Conservation (phyloP, 2,888 invertebrate species). For the Invenusta paracnida region DNA sequence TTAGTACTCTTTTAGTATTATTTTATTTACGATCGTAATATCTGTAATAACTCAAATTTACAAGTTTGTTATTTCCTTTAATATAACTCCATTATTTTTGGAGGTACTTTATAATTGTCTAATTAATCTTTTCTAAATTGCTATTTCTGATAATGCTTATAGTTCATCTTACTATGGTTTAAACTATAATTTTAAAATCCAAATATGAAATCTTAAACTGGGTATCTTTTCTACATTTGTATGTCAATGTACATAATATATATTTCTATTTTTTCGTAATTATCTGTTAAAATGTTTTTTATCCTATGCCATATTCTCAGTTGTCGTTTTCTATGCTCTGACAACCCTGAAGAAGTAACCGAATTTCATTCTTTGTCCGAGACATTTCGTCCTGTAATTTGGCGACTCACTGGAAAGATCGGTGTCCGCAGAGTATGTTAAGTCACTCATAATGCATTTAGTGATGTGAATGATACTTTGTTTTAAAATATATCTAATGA, state of each 20-base stretch:
- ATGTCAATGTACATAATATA: not conserved
- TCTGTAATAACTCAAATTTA: too few relatives aligned
- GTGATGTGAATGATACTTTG: not conserved
- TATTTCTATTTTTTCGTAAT: not conserved
- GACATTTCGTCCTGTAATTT: not conserved
- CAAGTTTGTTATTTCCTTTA: not conserved
- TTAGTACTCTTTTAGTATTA: too few relatives aligned
- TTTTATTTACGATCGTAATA: too few relatives aligned
- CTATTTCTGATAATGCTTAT: too few relatives aligned
- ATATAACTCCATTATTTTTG: not conserved
- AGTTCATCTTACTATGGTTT: too few relatives aligned
- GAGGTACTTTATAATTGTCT: too few relatives aligned
- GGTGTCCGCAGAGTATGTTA: not conserved
- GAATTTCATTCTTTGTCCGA: not conserved
- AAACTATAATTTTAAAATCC: too few relatives aligned
- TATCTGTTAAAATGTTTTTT: not conserved
- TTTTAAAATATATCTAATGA: too few relatives aligned
- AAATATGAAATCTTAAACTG: too few relatives aligned
- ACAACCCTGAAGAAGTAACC: not conserved
- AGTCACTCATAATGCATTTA: not conserved
- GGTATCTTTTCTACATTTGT: too few relatives aligned
- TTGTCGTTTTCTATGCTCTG: not conserved
- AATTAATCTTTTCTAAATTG: too few relatives aligned
- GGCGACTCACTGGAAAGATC: not conserved
- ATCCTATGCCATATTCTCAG: not conserved